Conservation (phyloP, 2,113 vertebrate genomes). For the Eira barbara region DNA sequence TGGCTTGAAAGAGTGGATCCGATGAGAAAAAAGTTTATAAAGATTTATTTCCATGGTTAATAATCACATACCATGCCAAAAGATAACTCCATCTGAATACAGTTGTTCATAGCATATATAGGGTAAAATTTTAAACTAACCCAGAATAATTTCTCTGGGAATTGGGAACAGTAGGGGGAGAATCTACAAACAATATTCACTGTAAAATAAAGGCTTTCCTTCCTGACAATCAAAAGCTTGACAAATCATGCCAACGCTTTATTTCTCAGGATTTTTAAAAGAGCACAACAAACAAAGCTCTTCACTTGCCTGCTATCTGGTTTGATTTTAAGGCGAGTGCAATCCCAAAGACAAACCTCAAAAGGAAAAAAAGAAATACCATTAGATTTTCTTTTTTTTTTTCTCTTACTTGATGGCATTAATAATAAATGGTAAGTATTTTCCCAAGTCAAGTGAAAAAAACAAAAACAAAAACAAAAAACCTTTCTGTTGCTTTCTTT, state of each 20-base stretch:
- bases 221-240: neutral
- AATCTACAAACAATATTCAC: neutral
- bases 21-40: neutral
- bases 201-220: constrained; percentile 58
- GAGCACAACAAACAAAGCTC: neutral
- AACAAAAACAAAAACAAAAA: neutral
- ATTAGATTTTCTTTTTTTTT: neutral
- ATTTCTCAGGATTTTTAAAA: constrained; percentile 4
- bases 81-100: neutral
- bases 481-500: neutral
- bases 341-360: neutral
- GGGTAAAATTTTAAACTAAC: constrained; percentile 75
- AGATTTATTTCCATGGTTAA: neutral
- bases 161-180: neutral
- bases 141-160: constrained; percentile 69
- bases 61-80: neutral
- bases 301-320: neutral
- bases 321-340: neutral
- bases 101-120: neutral
- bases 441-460: neutral
- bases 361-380: neutral
- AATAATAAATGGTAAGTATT: neutral
- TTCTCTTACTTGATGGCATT: neutral
- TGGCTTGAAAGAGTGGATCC: neutral
- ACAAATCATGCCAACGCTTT: neutral